phyloP scores from a whole-genome alignment of 2,113 vertebrate species.

The Sinocyclocheilus rhinocerous region DNA sequence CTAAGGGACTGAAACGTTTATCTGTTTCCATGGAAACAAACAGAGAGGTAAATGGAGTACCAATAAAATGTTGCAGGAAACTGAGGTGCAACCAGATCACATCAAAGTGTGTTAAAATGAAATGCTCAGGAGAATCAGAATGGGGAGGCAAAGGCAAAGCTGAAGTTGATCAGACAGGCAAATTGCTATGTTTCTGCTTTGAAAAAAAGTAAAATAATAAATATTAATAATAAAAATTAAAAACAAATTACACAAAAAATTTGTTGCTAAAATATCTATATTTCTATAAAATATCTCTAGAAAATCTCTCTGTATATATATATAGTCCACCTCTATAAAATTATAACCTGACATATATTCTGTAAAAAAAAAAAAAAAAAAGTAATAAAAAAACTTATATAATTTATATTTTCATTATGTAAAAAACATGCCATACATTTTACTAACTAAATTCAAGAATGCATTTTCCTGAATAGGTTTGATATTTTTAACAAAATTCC shows the following conservation, averaged over 20 bases:
- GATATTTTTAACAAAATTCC: background rate
- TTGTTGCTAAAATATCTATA: too few species aligned
- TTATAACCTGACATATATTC: too few species aligned
- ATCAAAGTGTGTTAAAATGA: slow-evolving; percentile 35
- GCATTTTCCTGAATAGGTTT: too few species aligned
- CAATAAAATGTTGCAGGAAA: slow-evolving; percentile 33
- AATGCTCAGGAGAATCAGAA: slow-evolving; percentile 8
- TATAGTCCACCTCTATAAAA: too few species aligned
- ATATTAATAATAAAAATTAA: background rate
- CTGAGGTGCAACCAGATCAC: slow-evolving; percentile 27
- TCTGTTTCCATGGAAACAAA: slow-evolving; percentile 55
- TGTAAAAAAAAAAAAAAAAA: too few species aligned
- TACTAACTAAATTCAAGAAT: too few species aligned
- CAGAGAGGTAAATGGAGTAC: slow-evolving; percentile 30
- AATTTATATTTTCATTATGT: too few species aligned
- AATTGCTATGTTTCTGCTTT: background rate
- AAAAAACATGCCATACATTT: too few species aligned
- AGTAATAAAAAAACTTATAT: too few species aligned
- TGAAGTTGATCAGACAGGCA: background rate
- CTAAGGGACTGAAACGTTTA: slow-evolving; percentile 24
- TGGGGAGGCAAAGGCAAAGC: background rate
- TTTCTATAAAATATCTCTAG: too few species aligned
- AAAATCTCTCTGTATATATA: too few species aligned
- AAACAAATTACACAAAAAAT: background rate
- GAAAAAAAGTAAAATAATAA: background rate